These are phyloP conservation scores for Ceyx margarethae DNA, from an alignment of 2,113 vertebrate species.

Conservation along the genomic window DNA sequence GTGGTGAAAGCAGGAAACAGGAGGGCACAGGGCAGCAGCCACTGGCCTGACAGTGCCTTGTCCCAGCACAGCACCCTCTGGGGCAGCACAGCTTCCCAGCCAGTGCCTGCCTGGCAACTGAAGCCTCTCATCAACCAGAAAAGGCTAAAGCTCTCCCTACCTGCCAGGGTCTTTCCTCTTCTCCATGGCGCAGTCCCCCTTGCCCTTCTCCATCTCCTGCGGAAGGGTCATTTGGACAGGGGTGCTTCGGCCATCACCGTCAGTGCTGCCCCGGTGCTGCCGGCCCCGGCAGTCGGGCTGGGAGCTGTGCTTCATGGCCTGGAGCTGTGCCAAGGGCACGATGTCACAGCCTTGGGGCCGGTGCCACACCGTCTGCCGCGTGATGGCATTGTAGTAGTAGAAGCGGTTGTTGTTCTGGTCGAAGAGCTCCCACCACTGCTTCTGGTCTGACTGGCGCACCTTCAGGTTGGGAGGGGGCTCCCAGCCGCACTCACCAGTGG, in stretches of 20 bases:
- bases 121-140: background rate
- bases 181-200: slow-evolving; percentile 45
- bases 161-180: slow-evolving; percentile 78
- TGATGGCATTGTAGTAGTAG: slow-evolving; percentile 90
- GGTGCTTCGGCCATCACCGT: slow-evolving; percentile 58
- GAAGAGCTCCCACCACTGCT: slow-evolving; percentile 93
- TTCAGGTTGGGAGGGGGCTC: slow-evolving; percentile 79
- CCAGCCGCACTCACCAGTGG: slow-evolving; percentile 87
- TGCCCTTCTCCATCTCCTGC: slow-evolving; percentile 66
- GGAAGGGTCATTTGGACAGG: slow-evolving; percentile 22
- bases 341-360: slow-evolving; percentile 86
- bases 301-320: slow-evolving; percentile 83
- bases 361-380: slow-evolving; percentile 86
- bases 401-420: slow-evolving; percentile 86
- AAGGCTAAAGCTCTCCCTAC: slow-evolving; percentile 60
- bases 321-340: slow-evolving; percentile 87
- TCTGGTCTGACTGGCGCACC: slow-evolving; percentile 84
- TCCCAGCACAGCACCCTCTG: accelerated
- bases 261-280: slow-evolving; percentile 38
- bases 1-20: accelerated
- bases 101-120: background rate
- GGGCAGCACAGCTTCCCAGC: background rate
- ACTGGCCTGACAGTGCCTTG: background rate
- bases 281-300: slow-evolving; percentile 62
- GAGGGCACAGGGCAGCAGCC: accelerated